Evolutionary conservation across 1,140 invertebrate genomes (phyloP).

Genomic region (Listronotus oregonensis): DNA sequence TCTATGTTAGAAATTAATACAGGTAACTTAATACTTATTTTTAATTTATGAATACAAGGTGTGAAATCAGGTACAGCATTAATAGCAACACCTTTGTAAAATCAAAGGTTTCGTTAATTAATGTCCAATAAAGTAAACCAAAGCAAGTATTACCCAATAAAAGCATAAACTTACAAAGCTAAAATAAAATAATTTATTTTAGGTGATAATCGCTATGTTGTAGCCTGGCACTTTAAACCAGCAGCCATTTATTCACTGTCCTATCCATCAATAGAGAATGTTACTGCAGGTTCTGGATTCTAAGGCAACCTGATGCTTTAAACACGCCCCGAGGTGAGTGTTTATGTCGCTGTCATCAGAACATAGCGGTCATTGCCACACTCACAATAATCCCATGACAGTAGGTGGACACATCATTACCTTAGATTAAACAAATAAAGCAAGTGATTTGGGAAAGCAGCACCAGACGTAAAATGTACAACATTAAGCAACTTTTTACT

Average conservation of each 20-base stretch:
- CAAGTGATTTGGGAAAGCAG: conserved; percentile 8
- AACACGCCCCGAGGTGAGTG: conserved; percentile 56
- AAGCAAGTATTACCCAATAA: too few species aligned
- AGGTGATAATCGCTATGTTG: conserved; percentile 64
- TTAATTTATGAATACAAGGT: too few species aligned
- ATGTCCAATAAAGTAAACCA: too few species aligned
- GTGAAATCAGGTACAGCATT: too few species aligned
- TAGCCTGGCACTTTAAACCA: conserved; percentile 64
- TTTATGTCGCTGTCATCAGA: conserved; percentile 37
- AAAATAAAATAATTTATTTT: background rate
- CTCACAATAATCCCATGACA: conserved; percentile 19
- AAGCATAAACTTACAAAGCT: too few species aligned
- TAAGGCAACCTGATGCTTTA: conserved; percentile 55
- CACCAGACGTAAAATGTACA: too few species aligned
- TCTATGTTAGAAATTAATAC: too few species aligned
- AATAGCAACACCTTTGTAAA: too few species aligned
- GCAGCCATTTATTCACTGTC: conserved; percentile 46
- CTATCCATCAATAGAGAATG: conserved; percentile 24
- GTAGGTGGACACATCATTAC: conserved; percentile 42
- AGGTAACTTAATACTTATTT: too few species aligned
- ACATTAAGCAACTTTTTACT: too few species aligned
- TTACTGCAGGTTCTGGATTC: conserved; percentile 38
- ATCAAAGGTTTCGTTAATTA: too few species aligned
- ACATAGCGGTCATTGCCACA: conserved; percentile 17
- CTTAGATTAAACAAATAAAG: conserved; percentile 42